Conservation (phyloP, 2,888 invertebrate genomes). For the Cheilosia soror region DNA sequence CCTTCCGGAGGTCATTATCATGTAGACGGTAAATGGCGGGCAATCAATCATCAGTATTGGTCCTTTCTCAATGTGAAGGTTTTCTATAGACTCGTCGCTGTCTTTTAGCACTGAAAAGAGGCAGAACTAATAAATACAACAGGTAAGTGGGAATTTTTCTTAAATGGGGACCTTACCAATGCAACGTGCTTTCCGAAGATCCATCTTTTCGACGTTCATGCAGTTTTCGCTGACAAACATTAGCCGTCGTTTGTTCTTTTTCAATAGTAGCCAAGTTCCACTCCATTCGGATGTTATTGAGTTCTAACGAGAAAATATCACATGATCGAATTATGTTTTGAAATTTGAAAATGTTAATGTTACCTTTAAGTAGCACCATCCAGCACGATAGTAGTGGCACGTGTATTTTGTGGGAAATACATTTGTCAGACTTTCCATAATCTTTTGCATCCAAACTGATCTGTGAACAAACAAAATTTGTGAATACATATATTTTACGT, state of each 20-base stretch:
- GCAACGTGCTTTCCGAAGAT: conserved; percentile 91
- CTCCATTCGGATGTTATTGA: conserved; percentile 86
- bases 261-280: conserved; percentile 92
- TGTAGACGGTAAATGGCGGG: conserved; percentile 88
- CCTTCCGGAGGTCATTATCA: conserved; percentile 89
- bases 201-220: conserved; percentile 86
- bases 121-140: background rate
- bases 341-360: background rate
- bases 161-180: conserved; percentile 85
- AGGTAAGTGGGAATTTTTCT: background rate
- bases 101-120: conserved; percentile 86
- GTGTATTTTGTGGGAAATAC: conserved; percentile 88
- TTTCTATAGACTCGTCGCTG: conserved; percentile 85
- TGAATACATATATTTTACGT: background rate
- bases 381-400: conserved; percentile 89
- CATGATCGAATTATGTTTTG: background rate
- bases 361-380: conserved; percentile 92
- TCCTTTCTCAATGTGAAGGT: conserved; percentile 86
- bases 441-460: conserved; percentile 90
- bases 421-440: conserved; percentile 89
- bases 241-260: conserved; percentile 86
- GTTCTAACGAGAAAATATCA: conserved; percentile 76
- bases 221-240: conserved; percentile 82
- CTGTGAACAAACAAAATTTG: conserved; percentile 81
- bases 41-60: conserved; percentile 88